Conservation (phyloP, 2,113 vertebrate genomes). For the Nettapus auritus region DNA sequence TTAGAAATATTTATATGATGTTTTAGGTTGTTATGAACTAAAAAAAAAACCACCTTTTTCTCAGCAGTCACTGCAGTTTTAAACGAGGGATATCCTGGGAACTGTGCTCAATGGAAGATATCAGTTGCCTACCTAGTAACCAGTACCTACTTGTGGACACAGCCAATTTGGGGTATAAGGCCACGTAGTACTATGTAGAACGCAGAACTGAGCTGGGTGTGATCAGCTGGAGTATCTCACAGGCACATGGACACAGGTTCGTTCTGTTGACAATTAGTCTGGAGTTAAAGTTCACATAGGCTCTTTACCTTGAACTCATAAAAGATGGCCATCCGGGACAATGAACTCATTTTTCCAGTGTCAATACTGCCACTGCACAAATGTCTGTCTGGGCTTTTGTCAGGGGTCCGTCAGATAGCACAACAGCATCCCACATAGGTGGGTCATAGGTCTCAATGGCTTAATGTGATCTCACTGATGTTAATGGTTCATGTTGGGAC, state of each 20-base stretch:
- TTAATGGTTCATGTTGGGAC: background rate
- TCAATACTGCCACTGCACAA: background rate
- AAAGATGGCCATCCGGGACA: background rate
- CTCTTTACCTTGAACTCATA: background rate
- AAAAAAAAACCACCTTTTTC: background rate
- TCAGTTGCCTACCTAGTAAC: background rate
- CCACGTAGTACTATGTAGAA: background rate
- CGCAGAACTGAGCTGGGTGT: background rate
- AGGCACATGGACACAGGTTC: background rate
- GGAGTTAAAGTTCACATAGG: background rate
- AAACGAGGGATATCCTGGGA: background rate
- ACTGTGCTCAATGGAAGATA: background rate
- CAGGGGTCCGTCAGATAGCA: background rate
- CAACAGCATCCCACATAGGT: background rate
- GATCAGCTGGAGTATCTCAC: background rate
- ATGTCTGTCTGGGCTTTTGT: background rate
- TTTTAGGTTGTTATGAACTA: background rate
- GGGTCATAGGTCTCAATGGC: background rate
- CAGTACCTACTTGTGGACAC: background rate
- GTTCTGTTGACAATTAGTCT: background rate
- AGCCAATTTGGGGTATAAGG: background rate
- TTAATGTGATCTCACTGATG: background rate
- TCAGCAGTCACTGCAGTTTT: background rate
- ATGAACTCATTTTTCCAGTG: background rate
- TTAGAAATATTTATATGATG: background rate